Evolutionary conservation across 2,113 vertebrate genomes (phyloP).

Genomic region (Ceyx cyanopectus): DNA sequence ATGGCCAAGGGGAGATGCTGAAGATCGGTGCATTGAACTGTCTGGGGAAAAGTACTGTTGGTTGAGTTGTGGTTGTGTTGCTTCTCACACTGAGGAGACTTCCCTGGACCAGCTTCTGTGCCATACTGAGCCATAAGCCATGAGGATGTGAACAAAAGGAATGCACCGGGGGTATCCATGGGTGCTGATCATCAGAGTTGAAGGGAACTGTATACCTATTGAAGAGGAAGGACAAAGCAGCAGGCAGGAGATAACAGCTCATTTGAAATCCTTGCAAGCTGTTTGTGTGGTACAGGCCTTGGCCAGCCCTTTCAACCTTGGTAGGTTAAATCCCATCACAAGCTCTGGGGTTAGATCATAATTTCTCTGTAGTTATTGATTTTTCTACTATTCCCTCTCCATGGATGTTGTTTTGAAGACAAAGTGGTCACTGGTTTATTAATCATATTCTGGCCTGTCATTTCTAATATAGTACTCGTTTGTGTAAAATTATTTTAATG

Average conservation of each 20-base stretch:
- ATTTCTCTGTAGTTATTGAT: neutral
- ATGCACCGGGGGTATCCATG: neutral
- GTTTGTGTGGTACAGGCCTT: neutral
- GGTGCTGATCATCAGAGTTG: neutral
- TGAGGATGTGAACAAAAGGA: neutral
- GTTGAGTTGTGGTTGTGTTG: neutral
- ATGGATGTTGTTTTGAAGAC: neutral
- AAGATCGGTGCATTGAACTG: neutral
- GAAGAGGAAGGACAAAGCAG: neutral
- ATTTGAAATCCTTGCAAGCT: neutral
- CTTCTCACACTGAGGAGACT: neutral
- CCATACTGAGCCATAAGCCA: neutral
- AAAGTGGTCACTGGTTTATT: neutral
- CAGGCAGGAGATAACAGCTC: neutral
- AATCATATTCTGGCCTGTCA: neutral
- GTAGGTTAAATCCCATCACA: neutral
- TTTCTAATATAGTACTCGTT: neutral
- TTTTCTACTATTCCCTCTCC: neutral
- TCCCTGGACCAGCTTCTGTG: neutral
- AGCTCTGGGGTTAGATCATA: neutral
- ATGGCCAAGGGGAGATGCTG: neutral
- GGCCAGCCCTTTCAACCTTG: neutral
- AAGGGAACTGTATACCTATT: rapidly evolving
- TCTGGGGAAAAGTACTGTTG: neutral
- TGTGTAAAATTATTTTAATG: neutral